Percentiles rank a stretch among this genome's conserved stretches.
These are phyloP conservation scores for Andricus quercusramuli DNA, from an alignment of 2,888 invertebrate species.

Conservation along the genomic window DNA sequence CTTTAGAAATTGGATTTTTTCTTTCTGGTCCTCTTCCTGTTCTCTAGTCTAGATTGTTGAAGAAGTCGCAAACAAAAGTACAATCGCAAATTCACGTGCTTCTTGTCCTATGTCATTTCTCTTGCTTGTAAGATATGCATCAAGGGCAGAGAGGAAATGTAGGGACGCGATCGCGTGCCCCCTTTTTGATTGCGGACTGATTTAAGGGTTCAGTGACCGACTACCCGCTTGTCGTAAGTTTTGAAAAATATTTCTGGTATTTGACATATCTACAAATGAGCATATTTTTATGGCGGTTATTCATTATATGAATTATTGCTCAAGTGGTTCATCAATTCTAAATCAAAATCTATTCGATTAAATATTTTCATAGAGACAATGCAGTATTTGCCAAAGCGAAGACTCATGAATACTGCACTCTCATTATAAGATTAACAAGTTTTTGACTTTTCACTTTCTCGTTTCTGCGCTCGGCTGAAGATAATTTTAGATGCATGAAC, in stretches of 20 bases:
- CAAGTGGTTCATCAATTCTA: background rate
- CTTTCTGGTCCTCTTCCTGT: conserved; percentile 3
- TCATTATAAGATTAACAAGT: background rate
- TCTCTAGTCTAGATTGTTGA: background rate
- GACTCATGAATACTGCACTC: background rate
- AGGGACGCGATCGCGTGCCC: conserved; percentile 3
- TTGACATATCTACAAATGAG: background rate
- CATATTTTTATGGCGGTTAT: background rate
- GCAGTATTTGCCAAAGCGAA: background rate
- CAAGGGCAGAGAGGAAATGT: conserved; percentile 1
- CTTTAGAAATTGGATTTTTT: background rate
- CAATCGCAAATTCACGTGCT: background rate
- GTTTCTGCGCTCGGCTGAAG: background rate
- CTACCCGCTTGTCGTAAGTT: background rate
- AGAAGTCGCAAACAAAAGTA: background rate
- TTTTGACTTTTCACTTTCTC: background rate
- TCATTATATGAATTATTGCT: background rate
- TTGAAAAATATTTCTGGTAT: background rate
- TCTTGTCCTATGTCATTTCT: conserved; percentile 1
- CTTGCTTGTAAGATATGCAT: background rate
- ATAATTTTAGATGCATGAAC: background rate
- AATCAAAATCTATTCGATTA: background rate
- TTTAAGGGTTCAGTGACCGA: background rate
- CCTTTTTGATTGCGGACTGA: background rate
- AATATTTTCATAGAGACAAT: too few species aligned